phyloP scores from a whole-genome alignment of 2,113 vertebrate genomes.

The Promerops cafer region DNA sequence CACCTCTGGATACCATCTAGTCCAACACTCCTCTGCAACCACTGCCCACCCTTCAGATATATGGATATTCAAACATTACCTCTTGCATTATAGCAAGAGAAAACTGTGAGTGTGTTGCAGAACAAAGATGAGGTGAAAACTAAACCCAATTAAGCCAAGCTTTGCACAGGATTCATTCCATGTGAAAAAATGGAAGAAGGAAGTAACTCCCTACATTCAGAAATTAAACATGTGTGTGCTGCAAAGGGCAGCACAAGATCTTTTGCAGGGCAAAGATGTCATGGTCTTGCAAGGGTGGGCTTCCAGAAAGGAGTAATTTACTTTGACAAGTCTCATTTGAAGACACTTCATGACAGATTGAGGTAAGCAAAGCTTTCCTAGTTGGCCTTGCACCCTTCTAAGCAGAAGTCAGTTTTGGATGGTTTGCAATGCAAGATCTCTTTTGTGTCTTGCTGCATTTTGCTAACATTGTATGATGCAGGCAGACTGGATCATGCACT shows the following conservation, averaged over 20 bases:
- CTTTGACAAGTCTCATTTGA: neutral
- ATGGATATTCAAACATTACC: neutral
- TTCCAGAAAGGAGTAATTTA: neutral
- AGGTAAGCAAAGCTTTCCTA: neutral
- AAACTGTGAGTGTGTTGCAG: neutral
- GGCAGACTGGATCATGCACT: neutral
- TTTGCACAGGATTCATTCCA: rapidly evolving
- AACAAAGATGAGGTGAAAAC: neutral
- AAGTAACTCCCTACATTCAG: neutral
- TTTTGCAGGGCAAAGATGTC: neutral
- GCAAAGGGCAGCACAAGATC: neutral
- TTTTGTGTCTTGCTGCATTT: neutral
- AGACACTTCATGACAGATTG: neutral
- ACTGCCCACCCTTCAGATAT: neutral
- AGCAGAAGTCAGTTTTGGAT: neutral
- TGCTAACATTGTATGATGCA: neutral
- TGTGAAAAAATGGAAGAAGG: neutral
- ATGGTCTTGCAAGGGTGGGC: neutral
- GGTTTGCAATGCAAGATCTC: neutral
- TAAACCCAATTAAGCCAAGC: neutral
- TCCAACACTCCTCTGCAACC: neutral
- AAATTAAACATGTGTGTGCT: neutral
- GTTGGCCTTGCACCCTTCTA: neutral
- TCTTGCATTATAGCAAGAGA: neutral
- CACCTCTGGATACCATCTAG: neutral